phyloP scores from a whole-genome alignment of 2,113 vertebrate species.

The Desmodus rotundus region DNA sequence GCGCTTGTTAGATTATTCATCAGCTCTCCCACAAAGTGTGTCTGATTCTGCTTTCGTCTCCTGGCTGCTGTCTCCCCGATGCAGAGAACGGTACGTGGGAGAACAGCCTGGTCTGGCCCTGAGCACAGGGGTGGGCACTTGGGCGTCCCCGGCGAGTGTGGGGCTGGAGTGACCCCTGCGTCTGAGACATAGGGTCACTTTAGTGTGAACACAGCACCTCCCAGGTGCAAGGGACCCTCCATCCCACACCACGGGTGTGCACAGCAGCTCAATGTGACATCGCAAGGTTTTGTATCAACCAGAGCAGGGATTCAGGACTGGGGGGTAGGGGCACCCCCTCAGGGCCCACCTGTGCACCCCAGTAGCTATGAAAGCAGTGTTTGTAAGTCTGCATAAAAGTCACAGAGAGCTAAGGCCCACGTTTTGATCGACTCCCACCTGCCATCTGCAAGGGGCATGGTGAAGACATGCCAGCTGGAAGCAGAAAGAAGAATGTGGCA shows the following conservation, averaged over 20 bases:
- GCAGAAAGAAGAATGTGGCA: background rate
- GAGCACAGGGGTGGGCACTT: background rate
- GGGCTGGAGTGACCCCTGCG: fast-evolving
- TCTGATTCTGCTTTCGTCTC: background rate
- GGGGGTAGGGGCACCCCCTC: too few species aligned
- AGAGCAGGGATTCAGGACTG: background rate
- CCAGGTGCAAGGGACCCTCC: background rate
- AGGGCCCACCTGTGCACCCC: background rate
- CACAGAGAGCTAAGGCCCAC: fast-evolving
- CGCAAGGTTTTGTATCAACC: background rate
- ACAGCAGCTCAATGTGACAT: background rate
- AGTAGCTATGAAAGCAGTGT: background rate
- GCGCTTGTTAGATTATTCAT: fast-evolving
- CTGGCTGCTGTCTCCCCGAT: background rate
- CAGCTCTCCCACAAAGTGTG: background rate
- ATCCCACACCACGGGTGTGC: too few species aligned
- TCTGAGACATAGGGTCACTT: background rate
- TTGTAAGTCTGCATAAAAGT: background rate
- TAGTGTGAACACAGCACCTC: background rate
- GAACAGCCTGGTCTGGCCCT: too few species aligned
- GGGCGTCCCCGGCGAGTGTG: too few species aligned
- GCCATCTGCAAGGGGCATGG: background rate
- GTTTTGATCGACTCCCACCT: background rate
- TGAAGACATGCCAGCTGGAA: fast-evolving
- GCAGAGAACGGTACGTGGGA: fast-evolving